A percentile compares a stretch with the other conserved stretches of the same genome.
These are phyloP conservation scores for Dipodomys stephensi DNA, from an alignment of 2,113 vertebrate species.

Conservation along the genomic window DNA sequence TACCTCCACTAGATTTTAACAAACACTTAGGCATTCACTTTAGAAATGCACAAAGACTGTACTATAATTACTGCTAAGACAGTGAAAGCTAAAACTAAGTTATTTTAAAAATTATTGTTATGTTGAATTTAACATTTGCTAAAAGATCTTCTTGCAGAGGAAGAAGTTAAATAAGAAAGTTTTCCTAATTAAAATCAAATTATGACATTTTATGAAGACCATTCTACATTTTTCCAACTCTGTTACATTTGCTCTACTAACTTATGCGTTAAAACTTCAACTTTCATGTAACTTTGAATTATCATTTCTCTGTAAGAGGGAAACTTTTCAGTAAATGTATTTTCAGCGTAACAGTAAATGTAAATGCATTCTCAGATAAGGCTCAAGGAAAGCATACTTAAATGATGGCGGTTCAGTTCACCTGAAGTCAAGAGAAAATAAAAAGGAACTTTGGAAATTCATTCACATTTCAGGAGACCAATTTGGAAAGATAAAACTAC, in stretches of 20 bases:
- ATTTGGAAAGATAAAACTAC: conserved; percentile 23
- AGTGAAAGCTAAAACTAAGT: too few species aligned
- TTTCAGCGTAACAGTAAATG: background rate
- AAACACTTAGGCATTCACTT: background rate
- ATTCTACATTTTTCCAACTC: conserved; percentile 42
- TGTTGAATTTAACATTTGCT: background rate
- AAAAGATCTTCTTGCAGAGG: background rate
- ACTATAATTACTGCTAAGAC: conserved; percentile 1
- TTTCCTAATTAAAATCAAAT: conserved; percentile 14
- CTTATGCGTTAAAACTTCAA: conserved; percentile 30
- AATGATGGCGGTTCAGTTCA: background rate
- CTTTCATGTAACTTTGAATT: conserved; percentile 29
- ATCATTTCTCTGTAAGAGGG: background rate
- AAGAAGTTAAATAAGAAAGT: conserved; percentile 26
- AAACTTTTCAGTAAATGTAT: conserved; percentile 21
- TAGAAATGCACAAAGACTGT: background rate
- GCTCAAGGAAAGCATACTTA: conserved; percentile 15
- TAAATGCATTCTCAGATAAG: background rate
- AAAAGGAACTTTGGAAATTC: conserved; percentile 39
- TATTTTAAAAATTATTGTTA: background rate
- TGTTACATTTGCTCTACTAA: conserved; percentile 34
- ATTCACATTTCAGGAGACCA: background rate
- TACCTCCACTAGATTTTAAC: conserved; percentile 21
- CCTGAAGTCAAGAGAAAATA: conserved; percentile 5
- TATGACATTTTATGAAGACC: conserved; percentile 1